Evolutionary conservation across 2,113 vertebrate genomes (phyloP), one percentile per base, ranked within the genome.

Genomic region (Nothobranchius furzeri): DNA sequence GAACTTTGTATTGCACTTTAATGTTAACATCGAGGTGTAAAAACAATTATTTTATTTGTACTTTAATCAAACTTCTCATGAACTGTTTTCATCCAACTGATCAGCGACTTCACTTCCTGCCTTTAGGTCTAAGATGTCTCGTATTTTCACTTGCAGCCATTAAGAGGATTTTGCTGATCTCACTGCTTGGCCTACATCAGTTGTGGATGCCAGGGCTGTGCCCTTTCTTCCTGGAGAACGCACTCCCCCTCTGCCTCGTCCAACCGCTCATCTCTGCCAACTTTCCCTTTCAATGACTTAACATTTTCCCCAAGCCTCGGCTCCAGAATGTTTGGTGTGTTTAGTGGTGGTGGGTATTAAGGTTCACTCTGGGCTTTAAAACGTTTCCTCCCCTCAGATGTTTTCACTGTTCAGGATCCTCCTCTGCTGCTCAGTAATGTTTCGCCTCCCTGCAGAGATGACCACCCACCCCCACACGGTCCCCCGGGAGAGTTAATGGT

Each of bases 191-290:
- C 64, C 67, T 78, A 76, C 81, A 84, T 85, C 64, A 83, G 85
- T 76, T 81, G 56, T 70, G 68, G 45, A 81, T 79, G 68, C 78
- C 71, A 75, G 68, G 54, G 54, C 83, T 51, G 15, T 67, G 82
- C 76, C 85, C 83, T 83, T 70, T 76, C 76, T 84, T 72, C 55
- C 67, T 81, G 71, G 47, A 54, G 74, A 64, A 64, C 81, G 72
- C 42, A 55, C 71, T 25, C 64, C 25, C 70, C 47, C 61, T 24
- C 54, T 12, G 7, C 63, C 66, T 68, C 69, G 45, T 67, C 69
- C 84, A 87, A 82, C 79, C 76, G 60, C 79, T 71, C 73, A 61
- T 57, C 1, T 12, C 64, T 25, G 78, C 75, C 85, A 81, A 85
- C 70, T 78, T 82, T 71, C 64, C 74, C 64, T 46, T 73, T 63